Conservation (phyloP, 2,113 vertebrate species). For the Cyprichromis sp. region DNA sequence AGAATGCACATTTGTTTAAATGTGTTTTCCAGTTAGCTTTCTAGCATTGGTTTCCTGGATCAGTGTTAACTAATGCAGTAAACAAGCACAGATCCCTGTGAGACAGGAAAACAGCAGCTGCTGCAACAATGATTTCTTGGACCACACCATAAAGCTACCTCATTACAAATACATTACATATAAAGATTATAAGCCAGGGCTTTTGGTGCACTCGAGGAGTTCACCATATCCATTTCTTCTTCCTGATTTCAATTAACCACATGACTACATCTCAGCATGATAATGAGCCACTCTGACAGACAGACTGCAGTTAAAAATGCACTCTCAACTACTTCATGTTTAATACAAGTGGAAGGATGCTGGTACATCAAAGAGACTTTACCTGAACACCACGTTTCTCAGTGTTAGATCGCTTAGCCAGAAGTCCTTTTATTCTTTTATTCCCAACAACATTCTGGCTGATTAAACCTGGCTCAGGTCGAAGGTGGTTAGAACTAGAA, state of each 20-base stretch:
- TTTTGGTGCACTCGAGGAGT: neutral
- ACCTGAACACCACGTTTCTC: neutral
- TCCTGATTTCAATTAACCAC: neutral
- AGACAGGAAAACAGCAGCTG: neutral
- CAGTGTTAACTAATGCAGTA: neutral
- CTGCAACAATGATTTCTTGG: neutral
- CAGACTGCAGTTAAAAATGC: neutral
- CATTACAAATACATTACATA: neutral
- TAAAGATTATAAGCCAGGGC: accelerated
- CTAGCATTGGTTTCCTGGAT: neutral
- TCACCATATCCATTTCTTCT: neutral
- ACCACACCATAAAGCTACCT: neutral
- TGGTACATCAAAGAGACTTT: neutral
- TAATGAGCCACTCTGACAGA: neutral
- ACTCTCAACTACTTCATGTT: neutral
- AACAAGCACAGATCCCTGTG: neutral
- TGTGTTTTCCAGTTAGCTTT: neutral
- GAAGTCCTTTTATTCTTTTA: neutral
- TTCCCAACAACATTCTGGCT: neutral
- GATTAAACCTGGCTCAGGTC: neutral
- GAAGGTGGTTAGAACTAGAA: neutral
- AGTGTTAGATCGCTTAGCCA: neutral
- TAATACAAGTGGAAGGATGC: neutral
- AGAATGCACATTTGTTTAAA: neutral
- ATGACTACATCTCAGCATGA: neutral